These are phyloP conservation scores for Eira barbara DNA, from an alignment of 2,113 vertebrate genomes.

Conservation along the genomic window DNA sequence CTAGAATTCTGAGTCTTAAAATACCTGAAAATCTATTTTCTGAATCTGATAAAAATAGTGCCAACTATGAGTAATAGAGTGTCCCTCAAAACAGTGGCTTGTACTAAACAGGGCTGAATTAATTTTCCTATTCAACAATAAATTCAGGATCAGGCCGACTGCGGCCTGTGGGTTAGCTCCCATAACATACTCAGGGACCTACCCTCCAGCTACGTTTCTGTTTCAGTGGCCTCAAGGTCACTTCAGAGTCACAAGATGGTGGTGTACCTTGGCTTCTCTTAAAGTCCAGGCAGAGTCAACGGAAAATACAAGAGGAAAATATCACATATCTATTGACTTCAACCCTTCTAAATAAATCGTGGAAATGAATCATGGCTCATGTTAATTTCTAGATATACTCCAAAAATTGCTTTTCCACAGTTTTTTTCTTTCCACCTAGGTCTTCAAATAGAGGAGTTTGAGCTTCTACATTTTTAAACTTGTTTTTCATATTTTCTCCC, in stretches of 20 bases:
- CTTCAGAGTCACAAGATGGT: neutral
- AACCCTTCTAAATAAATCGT: neutral
- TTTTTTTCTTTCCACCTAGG: neutral
- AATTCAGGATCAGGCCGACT: neutral
- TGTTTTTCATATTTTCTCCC: neutral
- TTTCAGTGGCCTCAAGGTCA: neutral
- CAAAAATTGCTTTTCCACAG: neutral
- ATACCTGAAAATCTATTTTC: neutral
- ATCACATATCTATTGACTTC: accelerated
- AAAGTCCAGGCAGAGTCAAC: neutral
- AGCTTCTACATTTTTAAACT: neutral
- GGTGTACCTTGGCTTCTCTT: neutral
- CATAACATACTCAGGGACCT: neutral
- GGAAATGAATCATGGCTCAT: neutral
- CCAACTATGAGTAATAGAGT: neutral
- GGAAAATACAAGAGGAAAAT: neutral
- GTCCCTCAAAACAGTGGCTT: neutral
- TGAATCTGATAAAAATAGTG: neutral
- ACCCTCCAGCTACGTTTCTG: neutral
- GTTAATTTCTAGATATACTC: neutral
- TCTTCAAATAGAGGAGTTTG: neutral
- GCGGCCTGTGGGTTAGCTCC: accelerated
- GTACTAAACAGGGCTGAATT: neutral
- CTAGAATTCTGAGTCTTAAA: neutral
- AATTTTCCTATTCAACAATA: neutral